phyloP scores from a whole-genome alignment of 2,113 vertebrate genomes.

The Passerina amoena region DNA sequence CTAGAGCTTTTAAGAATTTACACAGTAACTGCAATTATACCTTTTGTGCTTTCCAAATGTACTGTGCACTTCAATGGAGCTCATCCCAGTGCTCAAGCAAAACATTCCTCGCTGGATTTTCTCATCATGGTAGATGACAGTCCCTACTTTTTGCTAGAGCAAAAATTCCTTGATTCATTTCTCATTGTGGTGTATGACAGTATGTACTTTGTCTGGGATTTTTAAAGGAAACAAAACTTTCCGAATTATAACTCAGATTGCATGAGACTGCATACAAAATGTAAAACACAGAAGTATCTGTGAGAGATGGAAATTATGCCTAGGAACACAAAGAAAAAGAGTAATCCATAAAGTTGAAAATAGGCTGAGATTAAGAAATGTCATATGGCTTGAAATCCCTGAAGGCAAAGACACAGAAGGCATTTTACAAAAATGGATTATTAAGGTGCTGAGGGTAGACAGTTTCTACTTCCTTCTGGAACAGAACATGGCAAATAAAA shows the following conservation, averaged over 20 bases:
- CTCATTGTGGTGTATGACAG: not conserved
- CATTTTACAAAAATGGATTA: constrained; percentile 11
- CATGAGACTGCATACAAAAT: not conserved
- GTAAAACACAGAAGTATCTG: not conserved
- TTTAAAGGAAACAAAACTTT: not conserved
- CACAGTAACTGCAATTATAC: not conserved
- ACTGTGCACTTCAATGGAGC: not conserved
- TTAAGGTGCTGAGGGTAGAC: not conserved
- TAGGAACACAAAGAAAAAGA: not conserved
- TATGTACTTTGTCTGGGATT: not conserved
- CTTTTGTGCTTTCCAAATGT: not conserved
- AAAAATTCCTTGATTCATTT: not conserved
- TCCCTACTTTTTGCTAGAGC: not conserved
- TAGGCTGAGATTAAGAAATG: constrained; percentile 35
- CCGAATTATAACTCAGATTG: not conserved
- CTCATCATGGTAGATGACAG: not conserved
- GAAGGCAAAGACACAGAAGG: not conserved
- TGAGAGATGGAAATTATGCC: not conserved
- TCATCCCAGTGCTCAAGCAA: not conserved
- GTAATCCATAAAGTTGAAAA: constrained; percentile 28
- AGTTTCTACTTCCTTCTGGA: not conserved
- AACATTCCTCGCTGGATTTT: not conserved
- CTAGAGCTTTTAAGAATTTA: not conserved
- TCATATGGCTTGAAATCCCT: constrained; percentile 1
- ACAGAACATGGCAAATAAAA: not conserved